These are phyloP conservation scores for Oncorhynchus kisutch DNA, from an alignment of 2,113 vertebrate species.

Conservation along the genomic window DNA sequence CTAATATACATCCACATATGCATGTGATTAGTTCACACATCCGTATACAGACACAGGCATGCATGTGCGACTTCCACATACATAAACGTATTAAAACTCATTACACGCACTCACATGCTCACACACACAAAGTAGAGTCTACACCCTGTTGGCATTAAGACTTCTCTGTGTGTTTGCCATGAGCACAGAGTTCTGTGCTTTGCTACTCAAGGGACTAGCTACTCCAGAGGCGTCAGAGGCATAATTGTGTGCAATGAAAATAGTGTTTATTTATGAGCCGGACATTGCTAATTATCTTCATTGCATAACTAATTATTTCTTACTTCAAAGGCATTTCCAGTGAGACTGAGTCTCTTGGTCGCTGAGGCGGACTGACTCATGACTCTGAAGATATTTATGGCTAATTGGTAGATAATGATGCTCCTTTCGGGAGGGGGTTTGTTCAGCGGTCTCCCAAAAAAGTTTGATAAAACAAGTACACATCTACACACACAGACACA, in stretches of 20 bases:
- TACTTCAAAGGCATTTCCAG: constrained; percentile 68
- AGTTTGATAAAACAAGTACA: constrained; percentile 12
- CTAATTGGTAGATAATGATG: constrained; percentile 37
- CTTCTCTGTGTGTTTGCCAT: neutral
- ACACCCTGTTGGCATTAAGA: neutral
- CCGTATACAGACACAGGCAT: no score
- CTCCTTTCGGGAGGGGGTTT: constrained; percentile 14
- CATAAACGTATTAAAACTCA: neutral
- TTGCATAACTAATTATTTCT: constrained; percentile 62
- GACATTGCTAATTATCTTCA: constrained; percentile 28
- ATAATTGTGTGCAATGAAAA: constrained; percentile 48
- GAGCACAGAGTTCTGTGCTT: neutral
- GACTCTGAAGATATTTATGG: constrained; percentile 14
- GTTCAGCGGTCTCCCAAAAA: neutral
- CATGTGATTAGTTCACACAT: neutral
- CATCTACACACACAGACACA: neutral
- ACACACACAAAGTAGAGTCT: neutral
- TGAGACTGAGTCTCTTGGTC: constrained; percentile 54
- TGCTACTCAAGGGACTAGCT: constrained; percentile 6
- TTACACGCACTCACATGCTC: neutral
- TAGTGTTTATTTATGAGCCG: constrained; percentile 15
- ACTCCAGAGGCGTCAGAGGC: constrained; percentile 1
- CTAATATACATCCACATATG: neutral
- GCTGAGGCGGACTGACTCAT: constrained; percentile 1
- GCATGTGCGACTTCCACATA: no score